Conservation (phyloP, 2,113 vertebrate genomes). For the Cyprinus carpio region DNA sequence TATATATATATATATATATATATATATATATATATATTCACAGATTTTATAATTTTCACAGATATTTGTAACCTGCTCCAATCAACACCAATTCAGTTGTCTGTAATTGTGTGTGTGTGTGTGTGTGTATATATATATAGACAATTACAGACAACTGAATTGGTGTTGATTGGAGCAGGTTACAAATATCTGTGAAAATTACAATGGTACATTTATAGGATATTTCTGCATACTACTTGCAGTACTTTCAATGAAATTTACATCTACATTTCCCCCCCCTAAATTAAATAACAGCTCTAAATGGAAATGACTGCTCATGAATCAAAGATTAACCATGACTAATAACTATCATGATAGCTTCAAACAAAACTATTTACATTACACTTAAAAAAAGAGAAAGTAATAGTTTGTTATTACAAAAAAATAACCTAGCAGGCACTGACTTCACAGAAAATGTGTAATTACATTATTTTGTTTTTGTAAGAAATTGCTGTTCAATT, state of each 20-base stretch:
- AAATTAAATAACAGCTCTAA: background rate
- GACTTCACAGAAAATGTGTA: background rate
- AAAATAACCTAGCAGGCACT: background rate
- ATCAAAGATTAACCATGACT: background rate
- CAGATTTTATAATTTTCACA: background rate
- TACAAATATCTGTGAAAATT: background rate
- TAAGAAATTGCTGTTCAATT: background rate
- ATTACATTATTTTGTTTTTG: background rate
- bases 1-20: too few relatives aligned
- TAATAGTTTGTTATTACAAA: background rate
- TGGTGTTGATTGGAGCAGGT: too few relatives aligned
- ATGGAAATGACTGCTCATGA: background rate
- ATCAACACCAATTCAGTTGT: too few relatives aligned
- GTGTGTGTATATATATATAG: too few relatives aligned
- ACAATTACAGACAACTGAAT: too few relatives aligned
- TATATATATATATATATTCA: too few relatives aligned
- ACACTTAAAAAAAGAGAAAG: background rate
- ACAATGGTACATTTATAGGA: background rate
- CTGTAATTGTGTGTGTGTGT: too few relatives aligned
- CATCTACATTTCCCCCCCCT: too few relatives aligned
- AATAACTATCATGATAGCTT: background rate
- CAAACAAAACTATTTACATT: background rate
- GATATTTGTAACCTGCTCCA: too few relatives aligned
- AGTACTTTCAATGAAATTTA: background rate
- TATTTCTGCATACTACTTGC: background rate